Evolutionary conservation across 2,113 vertebrate genomes (phyloP), one percentile per base, ranked within the genome.

Genomic region (Scortum barcoo): DNA sequence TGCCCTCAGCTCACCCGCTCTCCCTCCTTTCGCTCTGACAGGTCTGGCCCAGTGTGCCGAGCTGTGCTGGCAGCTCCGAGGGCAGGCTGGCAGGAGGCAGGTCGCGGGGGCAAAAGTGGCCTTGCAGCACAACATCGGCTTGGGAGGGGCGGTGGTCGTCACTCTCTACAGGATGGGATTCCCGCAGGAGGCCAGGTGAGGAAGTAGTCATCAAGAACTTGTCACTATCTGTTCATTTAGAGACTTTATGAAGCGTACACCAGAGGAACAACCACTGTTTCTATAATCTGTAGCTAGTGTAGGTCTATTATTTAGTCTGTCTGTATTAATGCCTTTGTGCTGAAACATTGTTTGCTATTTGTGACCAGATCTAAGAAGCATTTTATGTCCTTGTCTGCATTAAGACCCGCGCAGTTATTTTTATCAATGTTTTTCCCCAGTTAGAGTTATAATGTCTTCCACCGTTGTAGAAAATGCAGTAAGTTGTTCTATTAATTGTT

Each of bases 41-140:
- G 98, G 98, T 86, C 96, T 99, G 95, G 98, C 97, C 70, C 98
- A 99, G 95, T 98, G 98, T 89, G 96, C 96, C 0, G 98, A 99
- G 91, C 96, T 99, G 61, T 99, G 98, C 96, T 98, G 97, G 97
- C 98, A 99, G 93, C 97, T 99, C 75, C 91, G 98, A 72, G 97
- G 96, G 1, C 96, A 95, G 94, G 97, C 98, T 5, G 97, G 91
- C 72, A 91, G 57, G 83, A 93, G 97, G 74, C 97, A 99, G 92
- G 98, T 98, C 80, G 93, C 95, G 0, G 94, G 96, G 70, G 97
- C 98, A 26, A 96, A 96, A 93, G 93, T 98, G 75, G 98, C 95
- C 40, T 91, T 99, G 92, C 98, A 99, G 86, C 98, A 97, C 90
- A 99, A 99, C 88, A 88, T 99, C 46, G 98, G 97, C 83, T 17